Evolutionary conservation across 1,140 invertebrate species (phyloP).

Genomic region (Melitaea cinxia): DNA sequence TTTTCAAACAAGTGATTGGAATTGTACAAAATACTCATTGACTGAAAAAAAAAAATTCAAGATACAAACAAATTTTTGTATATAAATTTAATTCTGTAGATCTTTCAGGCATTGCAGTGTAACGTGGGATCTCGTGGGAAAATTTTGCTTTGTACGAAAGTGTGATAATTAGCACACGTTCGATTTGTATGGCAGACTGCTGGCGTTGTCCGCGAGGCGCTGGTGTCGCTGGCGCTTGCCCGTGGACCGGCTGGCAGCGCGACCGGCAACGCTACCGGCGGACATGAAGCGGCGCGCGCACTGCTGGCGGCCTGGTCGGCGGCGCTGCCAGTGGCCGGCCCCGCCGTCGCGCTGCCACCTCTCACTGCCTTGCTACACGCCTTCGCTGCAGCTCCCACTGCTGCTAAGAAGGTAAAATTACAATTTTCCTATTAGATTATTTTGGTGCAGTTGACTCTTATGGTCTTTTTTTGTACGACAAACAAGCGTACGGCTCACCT

Average conservation of each 20-base stretch:
- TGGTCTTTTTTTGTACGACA: too few species aligned
- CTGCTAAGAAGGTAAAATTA: conserved; percentile 80
- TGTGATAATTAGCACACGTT: not conserved
- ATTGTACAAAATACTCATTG: too few species aligned
- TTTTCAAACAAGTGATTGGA: too few species aligned
- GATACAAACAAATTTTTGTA: too few species aligned
- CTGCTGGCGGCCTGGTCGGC: conserved; percentile 60
- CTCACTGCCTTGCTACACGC: conserved; percentile 72
- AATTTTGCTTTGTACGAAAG: too few species aligned
- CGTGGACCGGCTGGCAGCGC: conserved; percentile 82
- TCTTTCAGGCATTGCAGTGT: too few species aligned
- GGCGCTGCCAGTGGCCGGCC: conserved; percentile 73
- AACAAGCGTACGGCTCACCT: too few species aligned
- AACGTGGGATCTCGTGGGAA: too few species aligned
- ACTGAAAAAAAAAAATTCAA: too few species aligned
- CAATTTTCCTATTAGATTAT: not conserved
- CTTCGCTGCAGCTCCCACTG: conserved; percentile 62
- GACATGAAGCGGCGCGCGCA: conserved; percentile 50
- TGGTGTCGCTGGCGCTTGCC: conserved; percentile 78
- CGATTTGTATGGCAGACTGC: conserved; percentile 54
- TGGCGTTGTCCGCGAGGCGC: conserved; percentile 71
- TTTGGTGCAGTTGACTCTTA: too few species aligned
- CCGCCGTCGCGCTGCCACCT: conserved; percentile 62
- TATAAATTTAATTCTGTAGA: too few species aligned
- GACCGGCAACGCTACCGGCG: conserved; percentile 79